Conservation (phyloP, 1,140 invertebrate species). For the Heliconius himera region DNA sequence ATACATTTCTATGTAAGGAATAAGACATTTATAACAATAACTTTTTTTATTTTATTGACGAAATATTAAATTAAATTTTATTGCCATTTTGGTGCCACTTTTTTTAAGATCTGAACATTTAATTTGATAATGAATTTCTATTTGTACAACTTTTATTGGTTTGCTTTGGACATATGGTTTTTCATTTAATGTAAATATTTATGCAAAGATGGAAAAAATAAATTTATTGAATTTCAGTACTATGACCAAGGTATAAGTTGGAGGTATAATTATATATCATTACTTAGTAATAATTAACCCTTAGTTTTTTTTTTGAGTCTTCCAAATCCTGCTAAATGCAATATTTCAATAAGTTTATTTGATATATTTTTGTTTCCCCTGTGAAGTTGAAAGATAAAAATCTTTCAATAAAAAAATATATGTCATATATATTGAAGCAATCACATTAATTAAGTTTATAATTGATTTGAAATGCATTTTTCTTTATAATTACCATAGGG, state of each 20-base stretch:
- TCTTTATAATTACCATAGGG: background rate
- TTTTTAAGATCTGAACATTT: slow-evolving; percentile 49
- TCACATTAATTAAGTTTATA: background rate
- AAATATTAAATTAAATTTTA: slow-evolving; percentile 25
- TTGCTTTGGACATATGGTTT: background rate
- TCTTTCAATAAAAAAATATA: background rate
- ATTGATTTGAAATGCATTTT: background rate
- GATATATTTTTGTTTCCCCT: background rate
- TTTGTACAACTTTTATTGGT: background rate
- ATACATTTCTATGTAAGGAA: too few species aligned
- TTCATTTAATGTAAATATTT: background rate
- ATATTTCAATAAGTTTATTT: background rate
- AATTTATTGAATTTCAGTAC: too few species aligned
- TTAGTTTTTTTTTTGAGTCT: background rate
- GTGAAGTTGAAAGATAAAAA: too few species aligned
- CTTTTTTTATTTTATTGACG: background rate
- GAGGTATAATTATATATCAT: background rate
- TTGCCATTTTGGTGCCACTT: slow-evolving; percentile 61
- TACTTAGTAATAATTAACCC: background rate
- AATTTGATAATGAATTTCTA: background rate
- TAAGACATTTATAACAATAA: background rate
- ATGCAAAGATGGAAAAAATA: too few species aligned
- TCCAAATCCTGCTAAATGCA: background rate
- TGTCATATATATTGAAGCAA: background rate
- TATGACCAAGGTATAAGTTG: background rate